Evolutionary conservation across 2,113 vertebrate species (phyloP), one percentile per base, ranked within the genome.

Genomic region (Syngnathus scovelli): DNA sequence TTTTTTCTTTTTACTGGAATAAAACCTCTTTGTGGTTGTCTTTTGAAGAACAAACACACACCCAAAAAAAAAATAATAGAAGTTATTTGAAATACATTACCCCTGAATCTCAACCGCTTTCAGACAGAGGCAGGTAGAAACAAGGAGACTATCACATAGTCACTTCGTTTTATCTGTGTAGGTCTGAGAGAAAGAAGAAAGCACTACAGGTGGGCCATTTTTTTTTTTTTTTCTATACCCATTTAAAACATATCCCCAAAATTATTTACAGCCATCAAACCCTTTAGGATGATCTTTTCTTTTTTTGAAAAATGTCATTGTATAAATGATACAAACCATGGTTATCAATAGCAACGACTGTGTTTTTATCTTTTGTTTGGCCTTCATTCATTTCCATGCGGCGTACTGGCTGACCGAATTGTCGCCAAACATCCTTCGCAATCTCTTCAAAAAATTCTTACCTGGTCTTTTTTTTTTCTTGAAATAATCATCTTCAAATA

Each of bases 301-400:
- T 75, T 62, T 75, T 70, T 70, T 86, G 71, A 86, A 80, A 91
- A 88, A 86, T 87, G 75, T 86, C 78, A 73, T 85, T 71, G 72
- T 89, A 89, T 87, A 89, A 90, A 90, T 89, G 75, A 90, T 90
- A 89, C 76, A 90, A 90, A 90, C 70, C 70, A 87, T 84, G 80
- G 71, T 80, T 82, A 78, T 83, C 67, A 78, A 78, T 84, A 83
- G 80, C 23, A 56, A 85, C 77, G 74, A 86, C 84, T 33, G 27
- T 33, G 3, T 33, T 33, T 33, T 33, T 33, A 33, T 33, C 27
- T 33, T 33, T 33, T 33, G 27, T 33, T 33, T 33, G 51, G 15
- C 74, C 71, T 78, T 68, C 46, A 71, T 70, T 67, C 8, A 68
- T 69, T 71, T 69, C 74, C 71, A 59, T 68, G 54, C 69, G 69